Conservation (phyloP, 1,140 invertebrate genomes). For the Teleopsis dalmanni region DNA sequence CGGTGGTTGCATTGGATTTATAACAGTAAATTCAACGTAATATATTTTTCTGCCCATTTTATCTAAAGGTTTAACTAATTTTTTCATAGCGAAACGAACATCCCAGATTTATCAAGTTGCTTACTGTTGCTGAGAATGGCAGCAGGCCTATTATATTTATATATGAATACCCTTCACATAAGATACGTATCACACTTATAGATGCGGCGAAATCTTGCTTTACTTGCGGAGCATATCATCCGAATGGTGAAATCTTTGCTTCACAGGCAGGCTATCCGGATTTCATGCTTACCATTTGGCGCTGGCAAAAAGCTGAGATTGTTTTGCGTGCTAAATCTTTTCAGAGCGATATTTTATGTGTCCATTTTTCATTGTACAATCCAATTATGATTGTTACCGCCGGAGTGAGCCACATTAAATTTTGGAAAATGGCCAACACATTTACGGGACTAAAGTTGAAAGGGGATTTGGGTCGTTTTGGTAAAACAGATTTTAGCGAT, state of each 20-base stretch:
- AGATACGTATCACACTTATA: slow-evolving; percentile 62
- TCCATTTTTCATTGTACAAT: slow-evolving; percentile 71
- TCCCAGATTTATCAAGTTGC: slow-evolving; percentile 53
- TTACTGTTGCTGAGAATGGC: slow-evolving; percentile 80
- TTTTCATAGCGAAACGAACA: slow-evolving; percentile 62
- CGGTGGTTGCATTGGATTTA: slow-evolving; percentile 69
- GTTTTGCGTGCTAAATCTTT: slow-evolving; percentile 71
- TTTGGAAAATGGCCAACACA: slow-evolving; percentile 86
- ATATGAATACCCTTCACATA: slow-evolving; percentile 72
- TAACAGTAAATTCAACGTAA: slow-evolving; percentile 55
- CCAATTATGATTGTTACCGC: slow-evolving; percentile 68
- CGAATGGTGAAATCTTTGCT: slow-evolving; percentile 68
- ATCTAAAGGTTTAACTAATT: too few relatives aligned
- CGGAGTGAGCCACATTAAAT: slow-evolving; percentile 75
- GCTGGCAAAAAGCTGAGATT: slow-evolving; percentile 68
- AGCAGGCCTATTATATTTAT: slow-evolving; percentile 73
- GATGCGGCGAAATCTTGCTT: slow-evolving; percentile 68
- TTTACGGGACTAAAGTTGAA: slow-evolving; percentile 86
- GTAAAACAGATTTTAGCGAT: slow-evolving; percentile 83
- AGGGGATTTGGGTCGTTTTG: slow-evolving; percentile 77
- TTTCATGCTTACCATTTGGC: slow-evolving; percentile 79
- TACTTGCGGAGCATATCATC: slow-evolving; percentile 69
- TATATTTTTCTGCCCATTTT: too few relatives aligned
- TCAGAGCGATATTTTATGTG: slow-evolving; percentile 66
- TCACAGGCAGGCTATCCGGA: slow-evolving; percentile 80